Conservation (phyloP, 1,140 invertebrate species). For the Berghia stephanieae region DNA sequence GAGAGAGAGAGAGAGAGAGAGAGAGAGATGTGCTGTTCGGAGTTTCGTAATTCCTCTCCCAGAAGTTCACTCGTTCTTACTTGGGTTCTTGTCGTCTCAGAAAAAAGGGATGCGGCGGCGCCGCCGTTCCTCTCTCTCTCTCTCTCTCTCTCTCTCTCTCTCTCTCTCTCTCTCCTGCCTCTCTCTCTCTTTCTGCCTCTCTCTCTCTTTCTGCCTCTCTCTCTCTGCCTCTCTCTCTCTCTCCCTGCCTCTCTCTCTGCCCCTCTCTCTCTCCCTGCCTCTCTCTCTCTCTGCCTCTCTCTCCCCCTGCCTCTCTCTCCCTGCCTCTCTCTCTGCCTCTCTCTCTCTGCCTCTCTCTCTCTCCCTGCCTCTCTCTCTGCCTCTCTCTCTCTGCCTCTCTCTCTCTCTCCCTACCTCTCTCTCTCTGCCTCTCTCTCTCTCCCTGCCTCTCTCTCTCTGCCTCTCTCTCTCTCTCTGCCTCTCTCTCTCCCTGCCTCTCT, state of each 20-base stretch:
- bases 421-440: background rate
- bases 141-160: background rate
- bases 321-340: background rate
- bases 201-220: too few species aligned
- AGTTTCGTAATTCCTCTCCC: too few species aligned
- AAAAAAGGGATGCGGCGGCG: background rate
- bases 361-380: slow-evolving; percentile 14
- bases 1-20: background rate
- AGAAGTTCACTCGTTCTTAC: too few species aligned
- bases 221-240: too few species aligned
- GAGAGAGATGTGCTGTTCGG: too few species aligned
- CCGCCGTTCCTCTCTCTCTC: background rate
- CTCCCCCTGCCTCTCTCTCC: background rate
- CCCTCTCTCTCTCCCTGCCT: background rate
- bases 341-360: slow-evolving; percentile 13
- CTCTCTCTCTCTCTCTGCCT: background rate
- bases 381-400: slow-evolving; percentile 1
- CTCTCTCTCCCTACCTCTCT: background rate
- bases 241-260: slow-evolving; percentile 17
- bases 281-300: slow-evolving; percentile 23
- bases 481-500: background rate
- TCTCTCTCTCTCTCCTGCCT: too few species aligned
- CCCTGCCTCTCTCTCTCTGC: background rate
- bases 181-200: too few species aligned
- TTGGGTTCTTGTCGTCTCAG: too few species aligned